These are phyloP conservation scores for Saxidomus purpurata DNA, from an alignment of 1,140 invertebrate species.

Conservation along the genomic window DNA sequence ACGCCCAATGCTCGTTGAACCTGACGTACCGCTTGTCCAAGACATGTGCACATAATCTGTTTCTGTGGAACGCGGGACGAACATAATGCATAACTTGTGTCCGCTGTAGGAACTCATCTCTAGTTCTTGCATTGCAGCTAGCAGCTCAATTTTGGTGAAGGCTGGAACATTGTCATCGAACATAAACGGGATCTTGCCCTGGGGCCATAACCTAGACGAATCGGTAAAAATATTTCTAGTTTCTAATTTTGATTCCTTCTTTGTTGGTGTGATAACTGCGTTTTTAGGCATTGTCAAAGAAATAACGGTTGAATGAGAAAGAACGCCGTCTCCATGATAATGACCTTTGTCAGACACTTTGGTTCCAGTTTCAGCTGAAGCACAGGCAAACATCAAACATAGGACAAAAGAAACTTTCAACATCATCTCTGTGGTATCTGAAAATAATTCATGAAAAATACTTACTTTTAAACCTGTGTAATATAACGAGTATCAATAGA, in stretches of 20 bases:
- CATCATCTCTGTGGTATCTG: not conserved
- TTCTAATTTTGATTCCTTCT: not conserved
- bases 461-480: not conserved
- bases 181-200: conserved; percentile 30
- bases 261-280: not conserved
- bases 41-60: conserved; percentile 36
- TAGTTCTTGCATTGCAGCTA: conserved; percentile 47
- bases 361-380: not conserved
- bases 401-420: not conserved
- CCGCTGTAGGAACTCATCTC: conserved; percentile 44
- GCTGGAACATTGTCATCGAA: conserved; percentile 31
- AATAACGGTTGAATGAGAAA: not conserved
- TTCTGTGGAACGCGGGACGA: conserved; percentile 16
- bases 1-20: conserved; percentile 37
- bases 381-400: not conserved
- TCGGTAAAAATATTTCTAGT: conserved; percentile 15
- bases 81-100: conserved; percentile 19
- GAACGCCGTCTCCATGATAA: not conserved
- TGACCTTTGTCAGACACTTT: not conserved
- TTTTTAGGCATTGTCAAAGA: not conserved
- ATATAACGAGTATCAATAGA: no score
- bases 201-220: not conserved
- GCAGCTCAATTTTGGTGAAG: conserved; percentile 31
- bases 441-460: not conserved
- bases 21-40: conserved; percentile 11